phyloP scores from a whole-genome alignment of 2,113 vertebrate genomes.

The Oreocharis arfaki region DNA sequence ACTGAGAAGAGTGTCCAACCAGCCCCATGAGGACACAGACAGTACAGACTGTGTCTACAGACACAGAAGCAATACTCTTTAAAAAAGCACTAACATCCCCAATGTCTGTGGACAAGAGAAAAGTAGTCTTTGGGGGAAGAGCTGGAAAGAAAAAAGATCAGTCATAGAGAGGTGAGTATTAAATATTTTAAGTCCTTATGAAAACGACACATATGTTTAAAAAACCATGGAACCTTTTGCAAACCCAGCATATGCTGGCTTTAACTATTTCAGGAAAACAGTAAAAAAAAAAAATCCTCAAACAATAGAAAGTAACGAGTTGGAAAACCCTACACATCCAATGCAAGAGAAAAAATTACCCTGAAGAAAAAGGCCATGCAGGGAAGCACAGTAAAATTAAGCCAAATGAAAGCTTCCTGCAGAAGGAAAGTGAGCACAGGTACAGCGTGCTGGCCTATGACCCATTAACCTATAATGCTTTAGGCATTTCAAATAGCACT shows the following conservation, averaged over 20 bases:
- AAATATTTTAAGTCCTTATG: background rate
- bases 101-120: background rate
- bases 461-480: background rate
- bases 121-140: background rate
- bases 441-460: accelerated
- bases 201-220: background rate
- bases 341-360: background rate
- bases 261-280: background rate
- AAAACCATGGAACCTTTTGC: background rate
- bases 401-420: background rate
- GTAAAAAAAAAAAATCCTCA: background rate
- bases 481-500: background rate
- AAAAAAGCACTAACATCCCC: background rate
- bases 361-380: background rate
- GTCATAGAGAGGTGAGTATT: background rate
- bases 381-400: background rate
- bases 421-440: background rate
- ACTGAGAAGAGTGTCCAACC: background rate
- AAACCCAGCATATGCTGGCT: background rate
- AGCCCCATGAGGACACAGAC: background rate
- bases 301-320: background rate
- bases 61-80: background rate
- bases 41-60: background rate
- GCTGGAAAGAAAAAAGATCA: background rate
- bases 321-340: background rate